Base-by-base conservation (phyloP, 2,888 invertebrate species). In the Sminthurinus aureus region DNA sequence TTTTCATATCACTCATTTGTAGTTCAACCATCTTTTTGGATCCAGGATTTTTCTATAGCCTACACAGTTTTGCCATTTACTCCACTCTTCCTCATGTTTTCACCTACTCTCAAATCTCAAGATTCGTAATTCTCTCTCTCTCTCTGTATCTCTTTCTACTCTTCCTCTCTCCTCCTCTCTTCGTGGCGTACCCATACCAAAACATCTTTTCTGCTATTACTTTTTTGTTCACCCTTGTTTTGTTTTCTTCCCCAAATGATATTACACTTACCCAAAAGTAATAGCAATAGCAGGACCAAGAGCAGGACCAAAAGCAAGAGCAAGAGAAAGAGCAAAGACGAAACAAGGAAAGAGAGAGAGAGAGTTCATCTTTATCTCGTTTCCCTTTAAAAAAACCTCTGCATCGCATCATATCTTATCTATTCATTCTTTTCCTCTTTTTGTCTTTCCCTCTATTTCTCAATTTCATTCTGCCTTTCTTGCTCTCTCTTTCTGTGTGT, bases 1-100 rank as follows among this genome's bases (percentile, higher is more conserved):
- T 50, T 69, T 82, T 76, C 83, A 83, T 79, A 78, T 74, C 79
- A 83, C 74, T 83, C 83, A 83, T 83, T 83, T 83, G 83, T 79
- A 83, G 83, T 83, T 78, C 52, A 74, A 74, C 83, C 79, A 82
- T 76, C 67, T 76, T 67, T 73, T 38, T 24, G n/a, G 6, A 38
- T 38, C 38, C 38, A 38, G 67, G 73, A 74, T 66, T 75, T 73
- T 73, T 64, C 50, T 50, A 58, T 76, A 58, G 38, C 38, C 67
- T 52, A 79, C 82, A 82, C 38, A 22, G 51, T 77, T 82, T 82
- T 77, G 58, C 77, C 82, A 82, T 82, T 77, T 77, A 76, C 82
- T 38, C 3, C 22, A 15, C 24, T 58, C 64, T 20, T 58, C 18
- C 38, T 20, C 75, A 71, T 51, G n/a, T 67, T 67, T 67, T 26